A percentile compares a stretch with the other conserved stretches of the same genome.
Evolutionary conservation across 2,797 vertebrate genomes (phyloP).

Genomic region (Pantherophis alleghaniensis): DNA sequence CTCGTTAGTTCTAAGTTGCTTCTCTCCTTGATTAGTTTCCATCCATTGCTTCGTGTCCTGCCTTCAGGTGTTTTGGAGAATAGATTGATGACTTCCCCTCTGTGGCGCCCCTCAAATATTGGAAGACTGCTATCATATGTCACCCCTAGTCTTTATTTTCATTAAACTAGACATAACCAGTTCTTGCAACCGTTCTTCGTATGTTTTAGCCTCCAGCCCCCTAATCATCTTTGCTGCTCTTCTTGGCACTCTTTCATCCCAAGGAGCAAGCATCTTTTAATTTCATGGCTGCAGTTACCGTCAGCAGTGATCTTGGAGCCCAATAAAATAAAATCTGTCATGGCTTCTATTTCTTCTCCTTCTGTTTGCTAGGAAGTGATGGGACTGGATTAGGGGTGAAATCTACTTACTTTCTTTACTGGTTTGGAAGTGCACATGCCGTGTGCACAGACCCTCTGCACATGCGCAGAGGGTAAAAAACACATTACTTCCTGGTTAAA

Average conservation of each 20-base stretch:
- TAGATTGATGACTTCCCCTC: not conserved
- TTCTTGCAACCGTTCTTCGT: not conserved
- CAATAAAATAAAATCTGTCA: not conserved
- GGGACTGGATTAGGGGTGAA: not conserved
- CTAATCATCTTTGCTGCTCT: not conserved
- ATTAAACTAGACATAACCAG: not conserved
- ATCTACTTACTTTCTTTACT: too few relatives aligned
- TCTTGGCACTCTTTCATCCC: not conserved
- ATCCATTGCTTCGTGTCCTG: not conserved
- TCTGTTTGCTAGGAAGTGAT: not conserved
- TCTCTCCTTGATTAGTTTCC: not conserved
- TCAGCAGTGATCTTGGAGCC: not conserved
- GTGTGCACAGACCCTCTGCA: too few relatives aligned
- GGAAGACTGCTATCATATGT: not conserved
- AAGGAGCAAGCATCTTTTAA: not conserved
- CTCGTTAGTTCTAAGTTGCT: not conserved
- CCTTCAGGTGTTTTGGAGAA: not conserved
- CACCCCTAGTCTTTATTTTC: not conserved
- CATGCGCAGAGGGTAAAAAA: too few relatives aligned
- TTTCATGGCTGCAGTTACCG: not conserved
- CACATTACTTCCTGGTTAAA: too few relatives aligned
- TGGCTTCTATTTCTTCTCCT: not conserved
- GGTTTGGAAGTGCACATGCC: too few relatives aligned
- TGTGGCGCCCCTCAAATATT: not conserved
- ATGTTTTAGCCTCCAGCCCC: not conserved